phyloP scores from a whole-genome alignment of 1,140 invertebrate genomes.

The Himalopsyche phryganea region DNA sequence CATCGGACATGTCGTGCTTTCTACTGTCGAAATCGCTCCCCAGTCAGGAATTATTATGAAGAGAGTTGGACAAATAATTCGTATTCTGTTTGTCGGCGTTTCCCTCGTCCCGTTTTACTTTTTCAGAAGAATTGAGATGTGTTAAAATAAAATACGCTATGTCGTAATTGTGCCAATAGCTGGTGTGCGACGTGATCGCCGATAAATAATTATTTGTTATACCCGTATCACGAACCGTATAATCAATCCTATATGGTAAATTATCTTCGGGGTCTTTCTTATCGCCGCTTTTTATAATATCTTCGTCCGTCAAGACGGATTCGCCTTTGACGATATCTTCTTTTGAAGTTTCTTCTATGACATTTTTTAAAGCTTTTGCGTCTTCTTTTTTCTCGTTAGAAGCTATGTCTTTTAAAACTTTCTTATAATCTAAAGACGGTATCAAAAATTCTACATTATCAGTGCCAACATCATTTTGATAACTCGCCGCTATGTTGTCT shows the following conservation, averaged over 20 bases:
- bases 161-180: slow-evolving; percentile 70
- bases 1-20: too few species aligned
- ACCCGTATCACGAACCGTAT: slow-evolving; percentile 25
- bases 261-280: slow-evolving; percentile 10
- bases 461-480: too few species aligned
- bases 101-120: neutral
- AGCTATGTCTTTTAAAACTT: neutral
- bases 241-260: slow-evolving; percentile 29
- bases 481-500: too few species aligned
- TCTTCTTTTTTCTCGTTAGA: neutral
- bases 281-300: neutral
- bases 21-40: too few species aligned
- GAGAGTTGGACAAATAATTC: too few species aligned
- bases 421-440: too few species aligned
- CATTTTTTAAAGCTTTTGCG: neutral
- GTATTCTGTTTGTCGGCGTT: too few species aligned
- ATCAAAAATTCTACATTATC: too few species aligned
- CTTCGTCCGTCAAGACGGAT: neutral
- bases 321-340: neutral
- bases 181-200: slow-evolving; percentile 66
- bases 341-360: neutral
- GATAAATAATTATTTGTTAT: slow-evolving; percentile 56
- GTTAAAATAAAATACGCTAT: slow-evolving; percentile 67
- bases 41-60: too few species aligned
- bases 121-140: slow-evolving; percentile 56